Percentiles rank a stretch among this genome's conserved stretches.
Evolutionary conservation across 2,113 vertebrate species (phyloP).

Genomic region (Nyctereutes procyonoides): DNA sequence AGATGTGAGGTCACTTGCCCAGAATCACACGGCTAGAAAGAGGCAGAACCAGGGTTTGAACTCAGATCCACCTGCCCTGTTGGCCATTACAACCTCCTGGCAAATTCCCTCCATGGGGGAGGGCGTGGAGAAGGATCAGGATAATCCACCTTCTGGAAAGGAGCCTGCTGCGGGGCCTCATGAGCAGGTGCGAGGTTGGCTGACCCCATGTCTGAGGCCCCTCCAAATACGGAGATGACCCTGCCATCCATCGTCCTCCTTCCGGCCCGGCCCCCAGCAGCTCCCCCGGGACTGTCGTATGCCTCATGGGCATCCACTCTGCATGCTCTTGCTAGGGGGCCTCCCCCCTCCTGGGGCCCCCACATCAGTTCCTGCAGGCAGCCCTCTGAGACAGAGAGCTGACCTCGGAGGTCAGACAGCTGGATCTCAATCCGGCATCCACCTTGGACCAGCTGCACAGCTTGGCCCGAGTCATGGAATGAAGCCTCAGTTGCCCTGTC

Average conservation of each 20-base stretch:
- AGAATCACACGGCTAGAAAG: not conserved
- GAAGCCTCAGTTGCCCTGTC: not conserved
- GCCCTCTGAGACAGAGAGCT: not conserved
- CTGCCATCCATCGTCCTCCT: not conserved
- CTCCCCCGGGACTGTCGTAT: too few species aligned
- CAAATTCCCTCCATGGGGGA: not conserved
- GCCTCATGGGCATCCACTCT: rapidly evolving
- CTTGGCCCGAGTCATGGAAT: not conserved
- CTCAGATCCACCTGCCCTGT: not conserved
- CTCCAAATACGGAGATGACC: not conserved
- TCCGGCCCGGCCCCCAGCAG: rapidly evolving
- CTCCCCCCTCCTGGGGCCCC: not conserved
- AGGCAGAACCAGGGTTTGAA: not conserved
- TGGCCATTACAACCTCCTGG: not conserved
- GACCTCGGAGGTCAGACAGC: not conserved
- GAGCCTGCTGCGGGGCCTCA: not conserved
- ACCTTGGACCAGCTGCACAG: rapidly evolving
- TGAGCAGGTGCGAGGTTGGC: not conserved
- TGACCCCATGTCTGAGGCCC: not conserved
- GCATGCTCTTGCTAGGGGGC: not conserved
- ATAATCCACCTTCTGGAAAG: not conserved
- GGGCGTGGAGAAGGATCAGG: rapidly evolving
- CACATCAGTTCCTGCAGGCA: not conserved
- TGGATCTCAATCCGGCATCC: too few species aligned
- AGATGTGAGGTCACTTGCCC: not conserved